These are phyloP conservation scores for Cebus imitator DNA, from an alignment of 2,113 vertebrate species.

Conservation along the genomic window DNA sequence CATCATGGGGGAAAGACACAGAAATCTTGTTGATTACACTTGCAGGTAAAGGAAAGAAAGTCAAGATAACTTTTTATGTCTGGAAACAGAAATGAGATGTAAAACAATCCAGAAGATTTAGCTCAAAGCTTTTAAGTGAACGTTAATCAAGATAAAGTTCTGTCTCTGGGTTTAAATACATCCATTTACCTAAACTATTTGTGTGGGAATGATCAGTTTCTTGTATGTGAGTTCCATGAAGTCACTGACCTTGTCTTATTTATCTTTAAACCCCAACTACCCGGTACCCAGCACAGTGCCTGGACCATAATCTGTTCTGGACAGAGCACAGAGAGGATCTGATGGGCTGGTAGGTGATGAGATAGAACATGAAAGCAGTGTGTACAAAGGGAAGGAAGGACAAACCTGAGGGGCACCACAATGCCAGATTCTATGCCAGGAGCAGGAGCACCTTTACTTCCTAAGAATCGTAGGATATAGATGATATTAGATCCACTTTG, in stretches of 20 bases:
- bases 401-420: fast-evolving
- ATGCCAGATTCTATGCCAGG: background rate
- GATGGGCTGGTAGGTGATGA: no score
- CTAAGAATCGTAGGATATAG: background rate
- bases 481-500: background rate
- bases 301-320: background rate
- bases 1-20: background rate
- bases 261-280: background rate
- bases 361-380: background rate
- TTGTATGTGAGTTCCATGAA: background rate
- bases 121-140: background rate
- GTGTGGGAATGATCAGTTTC: background rate
- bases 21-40: background rate
- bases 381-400: background rate
- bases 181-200: background rate
- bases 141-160: background rate
- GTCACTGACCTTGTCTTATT: background rate
- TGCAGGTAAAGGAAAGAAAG: constrained; percentile 17
- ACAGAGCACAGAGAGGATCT: background rate
- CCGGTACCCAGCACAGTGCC: background rate
- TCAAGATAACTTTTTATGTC: background rate
- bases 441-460: background rate
- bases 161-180: background rate
- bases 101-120: background rate
- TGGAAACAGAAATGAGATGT: background rate